A percentile compares a stretch with the other conserved stretches of the same genome.
Evolutionary conservation across 2,888 invertebrate species (phyloP).

Genomic region (Lamproptera curius): DNA sequence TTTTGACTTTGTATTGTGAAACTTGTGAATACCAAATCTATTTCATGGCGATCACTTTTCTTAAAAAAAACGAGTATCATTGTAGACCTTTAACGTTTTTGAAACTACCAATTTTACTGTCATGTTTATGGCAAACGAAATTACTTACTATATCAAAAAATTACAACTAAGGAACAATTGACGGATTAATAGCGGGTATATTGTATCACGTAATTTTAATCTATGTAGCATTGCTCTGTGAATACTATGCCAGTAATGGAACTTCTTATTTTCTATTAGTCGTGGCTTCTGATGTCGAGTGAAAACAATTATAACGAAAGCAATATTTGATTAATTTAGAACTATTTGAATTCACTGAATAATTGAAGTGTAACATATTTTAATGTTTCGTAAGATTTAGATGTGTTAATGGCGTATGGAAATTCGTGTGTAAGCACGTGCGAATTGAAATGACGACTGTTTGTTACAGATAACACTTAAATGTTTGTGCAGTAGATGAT

Average conservation of each 20-base stretch:
- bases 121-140: conserved; percentile 15
- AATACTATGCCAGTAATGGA: background rate
- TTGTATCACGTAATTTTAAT: background rate
- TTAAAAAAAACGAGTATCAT: background rate
- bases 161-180: conserved; percentile 1
- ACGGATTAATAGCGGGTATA: background rate
- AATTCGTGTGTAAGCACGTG: background rate
- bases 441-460: conserved; percentile 1
- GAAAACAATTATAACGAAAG: background rate
- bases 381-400: conserved; percentile 14
- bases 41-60: background rate
- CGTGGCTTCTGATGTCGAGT: background rate
- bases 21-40: background rate
- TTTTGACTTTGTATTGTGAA: background rate
- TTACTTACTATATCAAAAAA: background rate
- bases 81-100: conserved; percentile 9
- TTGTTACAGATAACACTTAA: background rate
- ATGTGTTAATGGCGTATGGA: background rate
- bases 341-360: conserved; percentile 5
- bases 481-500: background rate
- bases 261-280: background rate
- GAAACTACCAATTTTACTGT: conserved; percentile 18
- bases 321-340: conserved; percentile 1
- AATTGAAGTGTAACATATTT: conserved; percentile 11
- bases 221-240: background rate